A percentile compares a stretch with the other conserved stretches of the same genome.
phyloP scores from a whole-genome alignment of 2,888 invertebrate species.

The Luffia ferchaultella region DNA sequence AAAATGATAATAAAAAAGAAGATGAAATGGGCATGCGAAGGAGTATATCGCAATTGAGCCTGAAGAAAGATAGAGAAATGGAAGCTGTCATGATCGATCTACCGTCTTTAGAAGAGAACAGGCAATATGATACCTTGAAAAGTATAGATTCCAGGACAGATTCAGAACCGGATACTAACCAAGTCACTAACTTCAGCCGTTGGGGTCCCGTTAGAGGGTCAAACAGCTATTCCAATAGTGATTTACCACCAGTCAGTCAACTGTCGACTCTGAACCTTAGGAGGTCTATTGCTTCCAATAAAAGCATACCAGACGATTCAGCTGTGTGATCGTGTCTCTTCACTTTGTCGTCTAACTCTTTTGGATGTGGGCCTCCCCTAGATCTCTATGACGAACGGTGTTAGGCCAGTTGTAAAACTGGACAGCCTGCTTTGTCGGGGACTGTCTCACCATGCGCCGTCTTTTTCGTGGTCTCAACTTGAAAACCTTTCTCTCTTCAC shows the following conservation, averaged over 20 bases:
- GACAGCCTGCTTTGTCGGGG: too few relatives aligned
- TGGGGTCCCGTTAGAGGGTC: conserved; percentile 63
- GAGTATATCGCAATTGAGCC: conserved; percentile 44
- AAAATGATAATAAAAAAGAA: conserved; percentile 11
- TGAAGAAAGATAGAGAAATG: conserved; percentile 45
- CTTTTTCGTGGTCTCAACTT: too few relatives aligned
- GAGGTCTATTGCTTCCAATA: conserved; percentile 24
- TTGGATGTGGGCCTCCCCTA: too few relatives aligned
- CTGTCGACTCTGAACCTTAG: conserved; percentile 45
- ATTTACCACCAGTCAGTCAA: conserved; percentile 41
- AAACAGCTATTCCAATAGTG: conserved; percentile 44
- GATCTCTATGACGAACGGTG: too few relatives aligned
- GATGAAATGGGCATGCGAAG: conserved; percentile 27
- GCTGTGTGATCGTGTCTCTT: conserved; percentile 23
- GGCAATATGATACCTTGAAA: conserved; percentile 29
- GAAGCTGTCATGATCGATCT: conserved; percentile 53
- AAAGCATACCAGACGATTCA: conserved; percentile 29
- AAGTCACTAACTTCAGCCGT: conserved; percentile 31
- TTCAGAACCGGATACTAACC: conserved; percentile 19
- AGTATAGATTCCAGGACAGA: conserved; percentile 31
- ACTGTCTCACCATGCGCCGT: too few relatives aligned
- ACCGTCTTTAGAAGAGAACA: conserved; percentile 29
- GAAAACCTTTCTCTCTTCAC: too few relatives aligned
- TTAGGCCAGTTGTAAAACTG: too few relatives aligned
- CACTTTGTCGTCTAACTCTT: too few relatives aligned